phyloP scores from a whole-genome alignment of 2,113 vertebrate genomes.

The Sebastes fasciatus region DNA sequence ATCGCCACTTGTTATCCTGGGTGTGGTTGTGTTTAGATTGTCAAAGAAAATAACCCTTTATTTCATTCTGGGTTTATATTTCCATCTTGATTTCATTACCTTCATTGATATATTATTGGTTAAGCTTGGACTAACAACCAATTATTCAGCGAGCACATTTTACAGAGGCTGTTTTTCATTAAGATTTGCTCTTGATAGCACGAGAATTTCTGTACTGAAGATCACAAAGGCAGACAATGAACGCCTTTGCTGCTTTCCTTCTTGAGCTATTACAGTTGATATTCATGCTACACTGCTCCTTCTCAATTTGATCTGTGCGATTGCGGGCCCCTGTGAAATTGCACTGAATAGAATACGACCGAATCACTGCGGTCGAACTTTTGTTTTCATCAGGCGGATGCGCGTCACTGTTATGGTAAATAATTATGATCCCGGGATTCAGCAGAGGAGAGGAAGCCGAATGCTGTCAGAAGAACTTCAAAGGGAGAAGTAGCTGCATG shows the following conservation, averaged over 20 bases:
- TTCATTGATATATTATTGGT: slow-evolving; percentile 35
- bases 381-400: slow-evolving; percentile 65
- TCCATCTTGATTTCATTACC: slow-evolving; percentile 34
- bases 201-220: slow-evolving; percentile 31
- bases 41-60: slow-evolving; percentile 26
- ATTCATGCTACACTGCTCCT: slow-evolving; percentile 73
- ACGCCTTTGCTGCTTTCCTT: slow-evolving; percentile 56
- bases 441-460: slow-evolving; percentile 50
- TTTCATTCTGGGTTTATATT: slow-evolving; percentile 22
- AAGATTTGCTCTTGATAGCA: slow-evolving; percentile 47
- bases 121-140: slow-evolving; percentile 21
- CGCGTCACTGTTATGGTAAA: slow-evolving; percentile 68
- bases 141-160: slow-evolving; percentile 44
- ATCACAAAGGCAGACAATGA: slow-evolving; percentile 52
- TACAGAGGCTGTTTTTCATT: slow-evolving; percentile 54
- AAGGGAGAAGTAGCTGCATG: slow-evolving; percentile 62
- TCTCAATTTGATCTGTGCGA: slow-evolving; percentile 68
- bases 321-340: slow-evolving; percentile 66
- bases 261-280: slow-evolving; percentile 69
- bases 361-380: slow-evolving; percentile 54
- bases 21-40: slow-evolving; percentile 40
- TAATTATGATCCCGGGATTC: slow-evolving; percentile 67
- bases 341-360: slow-evolving; percentile 67
- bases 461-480: slow-evolving; percentile 74
- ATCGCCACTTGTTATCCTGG: not conserved